Conservation (phyloP, 2,888 invertebrate species). For the Clunio marinus region DNA sequence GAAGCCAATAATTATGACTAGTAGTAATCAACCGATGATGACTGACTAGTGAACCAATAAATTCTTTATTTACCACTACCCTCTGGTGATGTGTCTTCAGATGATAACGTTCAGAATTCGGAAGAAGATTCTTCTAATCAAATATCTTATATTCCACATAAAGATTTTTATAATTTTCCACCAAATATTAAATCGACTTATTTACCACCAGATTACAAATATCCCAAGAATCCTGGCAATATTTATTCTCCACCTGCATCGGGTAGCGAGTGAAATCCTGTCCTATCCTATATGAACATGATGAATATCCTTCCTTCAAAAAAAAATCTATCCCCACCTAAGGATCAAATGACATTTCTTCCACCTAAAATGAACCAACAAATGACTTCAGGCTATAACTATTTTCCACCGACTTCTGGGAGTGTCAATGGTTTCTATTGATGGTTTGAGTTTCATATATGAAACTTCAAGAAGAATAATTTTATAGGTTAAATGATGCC, state of each 20-base stretch:
- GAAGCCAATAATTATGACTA: too few species aligned
- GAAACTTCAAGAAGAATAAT: too few species aligned
- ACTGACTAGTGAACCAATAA: too few species aligned
- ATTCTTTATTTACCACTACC: too few species aligned
- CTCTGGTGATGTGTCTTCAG: too few species aligned
- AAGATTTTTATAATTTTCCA: slow-evolving; percentile 30
- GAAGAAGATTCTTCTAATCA: not conserved
- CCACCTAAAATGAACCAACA: slow-evolving; percentile 44
- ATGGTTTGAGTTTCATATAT: slow-evolving; percentile 9
- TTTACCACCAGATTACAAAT: slow-evolving; percentile 44
- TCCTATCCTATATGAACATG: slow-evolving; percentile 43
- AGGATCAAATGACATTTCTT: slow-evolving; percentile 44
- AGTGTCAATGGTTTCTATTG: slow-evolving; percentile 15
- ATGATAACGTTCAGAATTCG: too few species aligned
- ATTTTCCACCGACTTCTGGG: slow-evolving; percentile 34
- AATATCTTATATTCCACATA: not conserved
- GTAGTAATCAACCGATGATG: too few species aligned
- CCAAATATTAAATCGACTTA: slow-evolving; percentile 44
- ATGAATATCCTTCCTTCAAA: slow-evolving; percentile 16
- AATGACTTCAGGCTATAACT: slow-evolving; percentile 45
- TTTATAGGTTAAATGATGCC: not conserved
- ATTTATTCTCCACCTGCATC: slow-evolving; percentile 42
- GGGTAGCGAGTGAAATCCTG: not conserved
- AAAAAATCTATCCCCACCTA: slow-evolving; percentile 27
- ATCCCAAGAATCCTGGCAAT: slow-evolving; percentile 44